Percentiles rank a stretch among this genome's conserved stretches.
Evolutionary conservation across 2,113 vertebrate species (phyloP).

Genomic region (Elgaria multicarinata): DNA sequence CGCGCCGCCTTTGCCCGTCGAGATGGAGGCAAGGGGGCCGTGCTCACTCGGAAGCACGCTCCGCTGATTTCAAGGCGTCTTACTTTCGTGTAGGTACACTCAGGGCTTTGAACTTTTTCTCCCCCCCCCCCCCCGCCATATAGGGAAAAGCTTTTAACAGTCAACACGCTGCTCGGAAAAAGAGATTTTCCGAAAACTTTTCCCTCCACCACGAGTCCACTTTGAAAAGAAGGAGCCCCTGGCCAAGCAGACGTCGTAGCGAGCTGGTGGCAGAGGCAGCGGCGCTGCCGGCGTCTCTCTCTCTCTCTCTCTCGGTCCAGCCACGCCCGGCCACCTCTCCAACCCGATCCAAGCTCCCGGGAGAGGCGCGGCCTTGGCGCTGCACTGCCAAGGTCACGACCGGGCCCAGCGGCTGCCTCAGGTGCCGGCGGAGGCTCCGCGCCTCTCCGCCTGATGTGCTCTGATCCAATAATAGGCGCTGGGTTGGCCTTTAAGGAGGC

Average conservation of each 20-base stretch:
- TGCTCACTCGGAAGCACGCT: neutral
- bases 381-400: constrained; percentile 64
- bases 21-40: neutral
- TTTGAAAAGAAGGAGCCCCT: too few relatives aligned
- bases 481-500: constrained; percentile 68
- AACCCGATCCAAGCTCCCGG: neutral
- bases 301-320: neutral
- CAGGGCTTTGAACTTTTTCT: neutral
- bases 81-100: neutral
- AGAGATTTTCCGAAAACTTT: too few relatives aligned
- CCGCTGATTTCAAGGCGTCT: neutral
- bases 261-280: too few relatives aligned
- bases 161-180: too few relatives aligned
- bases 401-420: constrained; percentile 59
- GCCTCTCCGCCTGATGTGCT: constrained; percentile 75
- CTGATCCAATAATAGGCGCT: constrained; percentile 70
- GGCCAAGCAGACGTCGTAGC: too few relatives aligned
- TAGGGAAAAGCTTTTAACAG: too few relatives aligned
- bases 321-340: neutral
- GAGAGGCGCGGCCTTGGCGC: neutral
- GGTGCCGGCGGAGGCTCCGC: constrained; percentile 66
- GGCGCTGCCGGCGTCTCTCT: neutral
- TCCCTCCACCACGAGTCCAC: too few relatives aligned
- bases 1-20: neutral
- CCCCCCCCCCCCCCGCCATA: too few relatives aligned